These are phyloP conservation scores for Chironomus riparius DNA, from an alignment of 2,888 invertebrate genomes.

Conservation along the genomic window DNA sequence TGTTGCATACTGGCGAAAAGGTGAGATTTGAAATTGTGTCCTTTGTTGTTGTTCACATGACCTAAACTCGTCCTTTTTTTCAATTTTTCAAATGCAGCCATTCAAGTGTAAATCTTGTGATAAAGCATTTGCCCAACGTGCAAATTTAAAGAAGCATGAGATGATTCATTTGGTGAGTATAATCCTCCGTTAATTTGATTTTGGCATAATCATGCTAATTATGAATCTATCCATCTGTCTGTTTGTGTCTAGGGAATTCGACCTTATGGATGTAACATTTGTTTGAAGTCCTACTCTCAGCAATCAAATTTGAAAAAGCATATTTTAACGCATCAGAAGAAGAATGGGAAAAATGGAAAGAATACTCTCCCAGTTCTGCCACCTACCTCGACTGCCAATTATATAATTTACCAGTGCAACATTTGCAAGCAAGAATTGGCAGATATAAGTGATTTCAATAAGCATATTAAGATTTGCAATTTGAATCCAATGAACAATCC, in stretches of 20 bases:
- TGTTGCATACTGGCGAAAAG: conserved; percentile 28
- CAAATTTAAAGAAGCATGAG: conserved; percentile 29
- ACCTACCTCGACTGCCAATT: conserved; percentile 26
- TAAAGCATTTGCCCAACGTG: conserved; percentile 29
- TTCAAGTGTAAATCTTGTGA: conserved; percentile 26
- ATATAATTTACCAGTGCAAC: conserved; percentile 27
- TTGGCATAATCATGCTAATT: not conserved
- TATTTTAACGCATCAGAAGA: conserved; percentile 28
- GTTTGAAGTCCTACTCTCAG: conserved; percentile 29
- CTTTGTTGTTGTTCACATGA: too few species aligned
- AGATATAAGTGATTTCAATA: conserved; percentile 25
- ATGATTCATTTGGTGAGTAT: conserved; percentile 28
- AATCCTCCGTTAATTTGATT: not conserved
- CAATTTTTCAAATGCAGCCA: conserved; percentile 1
- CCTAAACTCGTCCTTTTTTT: not conserved
- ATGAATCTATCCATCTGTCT: not conserved
- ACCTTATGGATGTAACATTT: conserved; percentile 28
- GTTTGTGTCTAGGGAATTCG: conserved; percentile 17
- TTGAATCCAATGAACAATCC: conserved; percentile 27
- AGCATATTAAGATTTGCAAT: conserved; percentile 27
- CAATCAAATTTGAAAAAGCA: conserved; percentile 29
- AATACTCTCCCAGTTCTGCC: conserved; percentile 21
- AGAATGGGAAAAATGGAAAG: conserved; percentile 27
- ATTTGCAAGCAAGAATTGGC: conserved; percentile 25
- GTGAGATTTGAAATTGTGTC: not conserved